phyloP scores from a whole-genome alignment of 2,888 invertebrate genomes.

The Nomada flava region DNA sequence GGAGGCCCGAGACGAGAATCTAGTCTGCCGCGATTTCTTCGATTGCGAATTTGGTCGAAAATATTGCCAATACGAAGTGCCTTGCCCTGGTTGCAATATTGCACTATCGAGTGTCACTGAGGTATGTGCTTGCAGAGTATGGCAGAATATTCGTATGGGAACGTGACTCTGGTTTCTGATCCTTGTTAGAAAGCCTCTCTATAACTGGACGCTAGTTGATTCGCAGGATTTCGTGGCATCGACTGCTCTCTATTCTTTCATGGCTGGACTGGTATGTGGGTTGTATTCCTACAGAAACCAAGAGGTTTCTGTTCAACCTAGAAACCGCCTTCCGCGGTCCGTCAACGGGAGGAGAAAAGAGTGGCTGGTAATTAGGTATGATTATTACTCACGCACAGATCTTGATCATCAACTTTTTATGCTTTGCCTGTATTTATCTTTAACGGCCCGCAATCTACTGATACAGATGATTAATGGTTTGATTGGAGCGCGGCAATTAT shows the following conservation, averaged over 20 bases:
- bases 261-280: conserved; percentile 80
- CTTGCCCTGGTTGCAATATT: no score
- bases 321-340: conserved; percentile 78
- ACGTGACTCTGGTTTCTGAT: no score
- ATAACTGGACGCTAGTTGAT: conserved; percentile 13
- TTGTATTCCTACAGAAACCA: conserved; percentile 72
- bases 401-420: conserved; percentile 17
- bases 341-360: conserved; percentile 33
- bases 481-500: neutral
- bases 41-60: neutral
- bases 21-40: neutral
- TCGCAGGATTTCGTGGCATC: conserved; percentile 55
- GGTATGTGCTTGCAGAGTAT: no score
- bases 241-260: conserved; percentile 80
- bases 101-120: no score
- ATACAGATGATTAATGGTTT: neutral
- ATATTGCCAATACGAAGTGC: no score
- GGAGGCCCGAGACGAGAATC: neutral
- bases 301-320: conserved; percentile 80
- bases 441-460: neutral
- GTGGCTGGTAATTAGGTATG: conserved; percentile 56
- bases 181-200: conserved; percentile 31
- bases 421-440: neutral
- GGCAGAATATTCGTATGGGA: neutral
- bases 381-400: conserved; percentile 71